Evolutionary conservation across 2,113 vertebrate species (phyloP).

Genomic region (Bambusicola thoracicus): DNA sequence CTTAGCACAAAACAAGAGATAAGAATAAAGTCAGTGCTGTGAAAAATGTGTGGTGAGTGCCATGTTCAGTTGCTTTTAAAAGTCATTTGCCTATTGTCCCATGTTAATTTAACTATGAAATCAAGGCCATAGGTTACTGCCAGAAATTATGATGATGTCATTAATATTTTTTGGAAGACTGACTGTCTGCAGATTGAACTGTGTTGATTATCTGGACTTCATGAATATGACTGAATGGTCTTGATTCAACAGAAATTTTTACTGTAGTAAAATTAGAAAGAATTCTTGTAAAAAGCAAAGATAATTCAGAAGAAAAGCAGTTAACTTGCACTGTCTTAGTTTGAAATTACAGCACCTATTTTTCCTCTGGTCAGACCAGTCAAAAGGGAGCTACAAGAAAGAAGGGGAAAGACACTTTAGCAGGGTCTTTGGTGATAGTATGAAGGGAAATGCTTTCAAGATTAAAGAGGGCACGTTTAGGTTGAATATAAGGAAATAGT

Average conservation of each 20-base stretch:
- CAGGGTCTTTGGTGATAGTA: too few species aligned
- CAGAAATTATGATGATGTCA: neutral
- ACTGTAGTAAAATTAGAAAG: neutral
- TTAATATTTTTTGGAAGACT: neutral
- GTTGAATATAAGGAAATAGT: too few species aligned
- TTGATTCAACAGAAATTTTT: neutral
- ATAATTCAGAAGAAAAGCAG: neutral
- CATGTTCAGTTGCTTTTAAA: neutral
- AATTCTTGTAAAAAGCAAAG: neutral
- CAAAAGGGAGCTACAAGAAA: too few species aligned
- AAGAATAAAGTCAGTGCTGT: neutral
- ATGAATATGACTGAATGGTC: neutral
- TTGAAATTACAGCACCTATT: neutral
- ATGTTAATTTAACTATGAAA: neutral
- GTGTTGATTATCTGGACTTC: neutral
- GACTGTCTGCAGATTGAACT: neutral
- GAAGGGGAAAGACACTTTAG: too few species aligned
- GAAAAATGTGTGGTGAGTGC: neutral
- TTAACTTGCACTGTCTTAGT: neutral
- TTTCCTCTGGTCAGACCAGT: neutral
- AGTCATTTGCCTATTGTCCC: neutral
- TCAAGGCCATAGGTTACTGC: neutral
- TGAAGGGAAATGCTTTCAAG: too few species aligned
- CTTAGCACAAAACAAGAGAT: neutral
- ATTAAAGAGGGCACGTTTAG: too few species aligned